phyloP scores from a whole-genome alignment of 2,888 invertebrate genomes.

The Cotesia congregata region DNA sequence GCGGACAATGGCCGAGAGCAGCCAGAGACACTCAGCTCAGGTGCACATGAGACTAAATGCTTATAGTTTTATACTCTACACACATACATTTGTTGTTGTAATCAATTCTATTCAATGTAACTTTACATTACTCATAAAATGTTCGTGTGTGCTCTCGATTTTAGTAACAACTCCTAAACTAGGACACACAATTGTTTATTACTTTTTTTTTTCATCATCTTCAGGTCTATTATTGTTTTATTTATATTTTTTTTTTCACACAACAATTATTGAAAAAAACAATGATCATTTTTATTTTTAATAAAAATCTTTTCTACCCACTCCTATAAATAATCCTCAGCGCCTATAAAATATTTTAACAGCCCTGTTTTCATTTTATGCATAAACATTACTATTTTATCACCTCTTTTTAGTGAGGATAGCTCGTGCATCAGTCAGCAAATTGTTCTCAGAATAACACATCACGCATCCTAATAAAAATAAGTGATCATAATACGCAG shows the following conservation, averaged over 20 bases:
- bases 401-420: not conserved
- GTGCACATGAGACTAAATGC: constrained; percentile 1
- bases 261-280: no score
- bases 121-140: not conserved
- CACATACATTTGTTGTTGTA: not conserved
- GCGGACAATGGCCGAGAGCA: constrained; percentile 37
- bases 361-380: not conserved
- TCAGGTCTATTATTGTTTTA: no score
- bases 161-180: not conserved
- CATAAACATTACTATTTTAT: not conserved
- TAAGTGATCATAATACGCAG: not conserved
- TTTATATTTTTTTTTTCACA: no score
- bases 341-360: not conserved
- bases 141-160: not conserved
- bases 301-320: not conserved
- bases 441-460: not conserved
- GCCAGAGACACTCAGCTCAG: constrained; percentile 19
- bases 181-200: not conserved
- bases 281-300: no score
- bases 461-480: not conserved
- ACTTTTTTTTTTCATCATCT: not conserved
- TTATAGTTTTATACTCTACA: not conserved
- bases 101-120: not conserved
- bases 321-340: not conserved
- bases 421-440: not conserved